phyloP scores from a whole-genome alignment of 2,888 invertebrate species.

The Linnaemya tessellans region DNA sequence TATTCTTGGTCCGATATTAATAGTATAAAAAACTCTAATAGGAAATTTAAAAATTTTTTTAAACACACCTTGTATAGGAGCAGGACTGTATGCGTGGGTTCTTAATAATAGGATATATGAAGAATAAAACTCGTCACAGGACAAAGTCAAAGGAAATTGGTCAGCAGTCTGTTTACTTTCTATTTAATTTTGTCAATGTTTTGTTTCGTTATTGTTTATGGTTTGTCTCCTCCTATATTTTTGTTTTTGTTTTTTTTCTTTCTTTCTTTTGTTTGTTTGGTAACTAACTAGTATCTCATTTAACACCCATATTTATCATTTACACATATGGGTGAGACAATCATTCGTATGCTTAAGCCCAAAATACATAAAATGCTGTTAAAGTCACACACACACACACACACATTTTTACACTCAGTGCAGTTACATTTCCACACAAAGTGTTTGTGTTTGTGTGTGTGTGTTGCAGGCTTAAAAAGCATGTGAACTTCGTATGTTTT shows the following conservation, averaged over 20 bases:
- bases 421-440: neutral
- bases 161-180: slow-evolving; percentile 16
- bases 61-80: too few relatives aligned
- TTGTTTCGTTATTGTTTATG: neutral
- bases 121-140: slow-evolving; percentile 22
- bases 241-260: neutral
- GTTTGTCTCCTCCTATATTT: neutral
- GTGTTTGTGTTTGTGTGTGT: neutral
- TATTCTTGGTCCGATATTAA: too few relatives aligned
- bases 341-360: neutral
- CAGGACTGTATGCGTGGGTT: neutral
- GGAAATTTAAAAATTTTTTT: too few relatives aligned
- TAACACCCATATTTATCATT: slow-evolving; percentile 57
- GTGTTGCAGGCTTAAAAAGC: slow-evolving; percentile 23
- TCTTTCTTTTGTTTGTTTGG: neutral
- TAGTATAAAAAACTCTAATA: too few relatives aligned
- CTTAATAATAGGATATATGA: slow-evolving; percentile 1
- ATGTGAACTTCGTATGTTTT: slow-evolving; percentile 21
- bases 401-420: slow-evolving; percentile 2
- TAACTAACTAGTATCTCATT: slow-evolving; percentile 24
- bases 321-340: neutral
- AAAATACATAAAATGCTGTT: slow-evolving; percentile 8
- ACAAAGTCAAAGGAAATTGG: slow-evolving; percentile 17
- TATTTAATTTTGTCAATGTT: slow-evolving; percentile 29
- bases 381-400: slow-evolving; percentile 22